These are phyloP conservation scores for Calliopum simillimum DNA, from an alignment of 2,888 invertebrate genomes.

Conservation along the genomic window DNA sequence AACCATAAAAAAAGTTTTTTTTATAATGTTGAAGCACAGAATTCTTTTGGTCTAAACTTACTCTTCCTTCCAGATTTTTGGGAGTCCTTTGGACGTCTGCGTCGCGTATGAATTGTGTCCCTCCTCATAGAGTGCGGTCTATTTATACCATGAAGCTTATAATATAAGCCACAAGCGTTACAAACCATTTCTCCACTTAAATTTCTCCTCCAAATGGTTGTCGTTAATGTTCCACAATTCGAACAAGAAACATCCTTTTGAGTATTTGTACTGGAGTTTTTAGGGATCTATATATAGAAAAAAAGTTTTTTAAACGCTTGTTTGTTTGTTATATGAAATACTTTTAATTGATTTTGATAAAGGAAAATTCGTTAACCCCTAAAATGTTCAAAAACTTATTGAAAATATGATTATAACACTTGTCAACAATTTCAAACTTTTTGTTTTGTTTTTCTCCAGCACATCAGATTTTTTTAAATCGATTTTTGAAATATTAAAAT, in stretches of 20 bases:
- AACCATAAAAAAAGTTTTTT: too few species aligned
- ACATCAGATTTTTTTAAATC: too few species aligned
- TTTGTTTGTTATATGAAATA: too few species aligned
- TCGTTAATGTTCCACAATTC: slow-evolving; percentile 97
- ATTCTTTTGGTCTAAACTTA: slow-evolving; percentile 49
- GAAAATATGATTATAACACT: too few species aligned
- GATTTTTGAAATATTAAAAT: too few species aligned
- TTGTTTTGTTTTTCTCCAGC: too few species aligned
- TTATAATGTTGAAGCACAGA: too few species aligned
- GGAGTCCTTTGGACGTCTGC: slow-evolving; percentile 86
- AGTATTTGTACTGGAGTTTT: slow-evolving; percentile 49
- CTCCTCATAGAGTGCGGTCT: slow-evolving; percentile 95
- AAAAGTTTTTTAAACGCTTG: too few species aligned
- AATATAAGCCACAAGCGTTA: slow-evolving; percentile 98
- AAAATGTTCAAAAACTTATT: too few species aligned
- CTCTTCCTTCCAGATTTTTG: slow-evolving; percentile 72
- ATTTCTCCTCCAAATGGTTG: slow-evolving; percentile 97
- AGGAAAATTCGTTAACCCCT: too few species aligned
- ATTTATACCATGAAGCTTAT: slow-evolving; percentile 94
- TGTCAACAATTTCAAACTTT: too few species aligned
- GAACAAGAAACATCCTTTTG: slow-evolving; percentile 87
- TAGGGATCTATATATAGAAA: slow-evolving; percentile 47
- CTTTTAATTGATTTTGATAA: too few species aligned
- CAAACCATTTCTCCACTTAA: slow-evolving; percentile 98
- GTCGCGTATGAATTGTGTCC: slow-evolving; percentile 94